Evolutionary conservation across 1,140 invertebrate genomes (phyloP).

Genomic region (Sinonovacula constricta): DNA sequence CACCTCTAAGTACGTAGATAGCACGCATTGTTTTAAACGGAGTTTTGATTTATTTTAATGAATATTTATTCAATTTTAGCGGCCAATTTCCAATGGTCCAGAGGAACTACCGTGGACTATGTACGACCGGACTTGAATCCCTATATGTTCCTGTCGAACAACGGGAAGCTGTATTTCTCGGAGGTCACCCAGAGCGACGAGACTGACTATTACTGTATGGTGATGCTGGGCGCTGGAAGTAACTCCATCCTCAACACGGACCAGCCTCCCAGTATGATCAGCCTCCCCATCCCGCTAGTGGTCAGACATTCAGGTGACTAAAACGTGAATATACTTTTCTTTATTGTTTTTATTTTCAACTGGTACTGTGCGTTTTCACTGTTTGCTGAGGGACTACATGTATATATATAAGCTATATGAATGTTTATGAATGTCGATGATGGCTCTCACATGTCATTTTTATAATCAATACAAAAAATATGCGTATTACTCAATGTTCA

Average conservation of each 20-base stretch:
- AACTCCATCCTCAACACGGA: constrained; percentile 57
- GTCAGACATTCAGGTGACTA: constrained; percentile 55
- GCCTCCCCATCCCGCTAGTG: constrained; percentile 55
- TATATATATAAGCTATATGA: no score
- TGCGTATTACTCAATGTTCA: no score
- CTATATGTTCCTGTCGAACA: constrained; percentile 66
- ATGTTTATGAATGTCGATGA: no score
- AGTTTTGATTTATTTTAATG: no score
- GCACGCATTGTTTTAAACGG: background rate
- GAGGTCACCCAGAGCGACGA: constrained; percentile 59
- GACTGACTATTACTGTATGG: constrained; percentile 62
- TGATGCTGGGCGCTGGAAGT: constrained; percentile 59
- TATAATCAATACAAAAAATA: no score
- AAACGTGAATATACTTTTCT: no score
- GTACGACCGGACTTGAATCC: constrained; percentile 63
- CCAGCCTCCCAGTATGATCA: constrained; percentile 65
- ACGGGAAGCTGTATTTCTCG: constrained; percentile 70
- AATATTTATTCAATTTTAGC: constrained; percentile 49
- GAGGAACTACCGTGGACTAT: constrained; percentile 53
- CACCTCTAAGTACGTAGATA: background rate
- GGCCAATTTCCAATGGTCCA: constrained; percentile 68
- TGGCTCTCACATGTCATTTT: no score
- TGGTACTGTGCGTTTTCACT: no score
- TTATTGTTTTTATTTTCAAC: no score
- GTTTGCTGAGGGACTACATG: no score